These are phyloP conservation scores for Leptobrachium ailaonicum DNA, from an alignment of 2,113 vertebrate genomes.

Conservation along the genomic window DNA sequence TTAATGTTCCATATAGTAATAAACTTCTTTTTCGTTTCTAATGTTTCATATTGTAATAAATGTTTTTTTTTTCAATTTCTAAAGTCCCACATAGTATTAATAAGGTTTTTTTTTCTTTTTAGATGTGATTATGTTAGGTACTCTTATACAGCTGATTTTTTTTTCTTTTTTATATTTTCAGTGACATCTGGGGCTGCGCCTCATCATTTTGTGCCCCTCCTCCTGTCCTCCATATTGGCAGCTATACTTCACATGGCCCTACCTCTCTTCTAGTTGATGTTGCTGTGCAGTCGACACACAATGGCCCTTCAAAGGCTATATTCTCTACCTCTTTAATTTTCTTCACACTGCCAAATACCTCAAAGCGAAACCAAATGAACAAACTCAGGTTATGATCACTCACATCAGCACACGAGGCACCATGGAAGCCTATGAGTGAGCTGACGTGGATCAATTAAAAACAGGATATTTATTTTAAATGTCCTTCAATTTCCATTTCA, in stretches of 20 bases:
- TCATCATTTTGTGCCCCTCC: neutral
- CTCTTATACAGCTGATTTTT: no score
- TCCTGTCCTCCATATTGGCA: neutral
- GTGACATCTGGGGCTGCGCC: neutral
- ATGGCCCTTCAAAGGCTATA: neutral
- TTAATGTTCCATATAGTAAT: no score
- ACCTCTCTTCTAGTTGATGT: neutral
- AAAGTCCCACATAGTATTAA: no score
- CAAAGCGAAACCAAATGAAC: no score
- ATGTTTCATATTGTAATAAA: no score
- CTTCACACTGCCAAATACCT: neutral
- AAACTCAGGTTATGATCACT: no score
- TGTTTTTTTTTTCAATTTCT: no score
- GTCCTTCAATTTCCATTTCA: no score
- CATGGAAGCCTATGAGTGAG: neutral
- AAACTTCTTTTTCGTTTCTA: no score
- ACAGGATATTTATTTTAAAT: neutral
- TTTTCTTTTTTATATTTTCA: constrained; percentile 6
- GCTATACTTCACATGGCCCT: neutral
- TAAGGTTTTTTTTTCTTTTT: no score
- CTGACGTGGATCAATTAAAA: neutral
- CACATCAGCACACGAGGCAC: neutral
- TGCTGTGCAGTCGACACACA: neutral
- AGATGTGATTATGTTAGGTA: no score
- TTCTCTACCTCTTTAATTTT: no score